phyloP scores from a whole-genome alignment of 1,140 invertebrate genomes.

The Calliphora vicina region DNA sequence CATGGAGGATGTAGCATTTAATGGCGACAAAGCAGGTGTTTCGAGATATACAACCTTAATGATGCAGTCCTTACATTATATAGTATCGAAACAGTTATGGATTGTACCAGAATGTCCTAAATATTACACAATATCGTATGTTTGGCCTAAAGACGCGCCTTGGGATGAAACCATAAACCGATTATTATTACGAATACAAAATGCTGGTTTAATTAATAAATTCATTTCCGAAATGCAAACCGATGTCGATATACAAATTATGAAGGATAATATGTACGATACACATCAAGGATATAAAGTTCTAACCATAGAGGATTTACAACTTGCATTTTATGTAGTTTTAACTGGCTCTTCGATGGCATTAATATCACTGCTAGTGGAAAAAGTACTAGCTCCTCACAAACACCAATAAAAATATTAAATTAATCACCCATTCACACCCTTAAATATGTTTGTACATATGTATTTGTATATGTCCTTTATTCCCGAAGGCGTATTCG shows the following conservation, averaged over 20 bases:
- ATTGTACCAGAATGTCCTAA: conserved; percentile 60
- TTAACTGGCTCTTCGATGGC: conserved; percentile 33
- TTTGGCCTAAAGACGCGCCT: conserved; percentile 52
- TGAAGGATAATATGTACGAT: background rate
- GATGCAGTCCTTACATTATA: conserved; percentile 49
- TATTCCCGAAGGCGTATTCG: background rate
- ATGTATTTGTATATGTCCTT: no score
- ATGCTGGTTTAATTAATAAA: conserved; percentile 52
- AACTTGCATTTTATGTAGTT: conserved; percentile 55
- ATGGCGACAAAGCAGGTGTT: conserved; percentile 52
- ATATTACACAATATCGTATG: conserved; percentile 60
- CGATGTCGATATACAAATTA: conserved; percentile 32
- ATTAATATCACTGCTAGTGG: conserved; percentile 24
- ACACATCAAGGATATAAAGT: conserved; percentile 41
- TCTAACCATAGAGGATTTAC: conserved; percentile 53
- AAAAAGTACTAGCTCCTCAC: background rate
- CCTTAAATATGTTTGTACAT: no score
- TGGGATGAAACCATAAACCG: conserved; percentile 55
- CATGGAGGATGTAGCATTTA: conserved; percentile 47
- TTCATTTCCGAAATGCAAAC: conserved; percentile 50
- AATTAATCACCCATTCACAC: background rate
- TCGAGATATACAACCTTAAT: conserved; percentile 49
- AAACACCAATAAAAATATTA: background rate
- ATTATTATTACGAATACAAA: conserved; percentile 48
- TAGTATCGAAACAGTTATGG: conserved; percentile 47